Base-by-base conservation (phyloP, 2,113 vertebrate species). In the Pungitius pungitius region DNA sequence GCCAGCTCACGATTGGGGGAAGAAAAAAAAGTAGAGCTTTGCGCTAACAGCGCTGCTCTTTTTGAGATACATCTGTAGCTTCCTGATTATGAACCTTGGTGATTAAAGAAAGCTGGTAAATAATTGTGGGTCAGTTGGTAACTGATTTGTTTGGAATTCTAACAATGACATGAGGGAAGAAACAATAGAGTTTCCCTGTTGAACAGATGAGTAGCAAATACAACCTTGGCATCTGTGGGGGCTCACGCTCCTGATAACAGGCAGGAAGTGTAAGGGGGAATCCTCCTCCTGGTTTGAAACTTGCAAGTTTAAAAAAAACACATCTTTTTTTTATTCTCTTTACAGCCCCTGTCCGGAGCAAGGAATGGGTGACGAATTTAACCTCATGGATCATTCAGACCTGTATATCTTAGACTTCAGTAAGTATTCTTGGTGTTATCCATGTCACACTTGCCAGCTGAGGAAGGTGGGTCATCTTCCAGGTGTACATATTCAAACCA, bases 351-450 rank as follows among this genome's bases (percentile, higher is more conserved):
- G 97, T 93, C 97, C 96, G 3, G 98, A 99, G 79, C 97, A 99
- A 91, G 96, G 97, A 88, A 96, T 99, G 92, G 97, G 96, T 8
- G 98, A 99, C 78, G 97, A 99, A 85, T 99, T 98, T 40, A 97
- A 99, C 94, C 94, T 99, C 86, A 99, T 99, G 96, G 98, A 99
- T 95, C 98, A 99, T 89, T 99, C 98, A 0, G 98, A 99, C 88
- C 93, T 99, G 89, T 98, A 98, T 92, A 96, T 99, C 91, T 94
- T 99, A 40, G 98, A 99, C 90, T 99, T 99, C 86, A 96, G 98
- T 99, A 94, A 93, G 98, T 98, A 86, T 62, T 37, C 6, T 24
- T 49, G 17, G 24, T 26, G 18, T 73, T 70, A 14, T 77, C 12
- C 1, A 5, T 40, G 6, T 63, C 18, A 42, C 11, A 55, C 1